Evolutionary conservation across 2,888 invertebrate genomes (phyloP), one percentile per base, ranked within the genome.

Genomic region (Lapara coniferarum): DNA sequence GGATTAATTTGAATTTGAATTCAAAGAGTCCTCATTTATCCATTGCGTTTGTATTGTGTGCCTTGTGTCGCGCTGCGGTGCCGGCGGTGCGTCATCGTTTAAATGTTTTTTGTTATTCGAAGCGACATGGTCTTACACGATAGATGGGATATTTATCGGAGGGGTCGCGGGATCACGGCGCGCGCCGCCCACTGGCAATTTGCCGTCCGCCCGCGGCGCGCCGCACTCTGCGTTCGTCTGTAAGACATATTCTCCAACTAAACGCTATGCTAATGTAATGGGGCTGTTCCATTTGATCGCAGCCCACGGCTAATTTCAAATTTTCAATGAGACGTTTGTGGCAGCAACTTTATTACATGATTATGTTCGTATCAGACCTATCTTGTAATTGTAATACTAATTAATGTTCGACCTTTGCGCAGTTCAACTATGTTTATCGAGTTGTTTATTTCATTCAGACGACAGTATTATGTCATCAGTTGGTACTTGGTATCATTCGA

Each of bases 261-360:
- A 91, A 91, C 87, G 89, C 90, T 92, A 92, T 93, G 92, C 90
- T 92, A 92, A 93, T 92, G 87, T 91, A 90, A 91, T 91, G 89
- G 90, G 81, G 84, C 88, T 25, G 25, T 25, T 86, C 88, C 87
- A 89, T 90, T 91, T 90, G 90, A 91, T 90, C 90, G 83, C 88
- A 83, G 89, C 92, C 90, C 88, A 90, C 90, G 88, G 89, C 85
- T 85, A 84, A 89, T 88, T 88, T 90, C 84, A 86, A 91, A 91
- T 89, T 87, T 90, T 90, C 91, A 91, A 91, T 91, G 89, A 89
- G 88, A 86, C 86, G 85, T 88, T 85, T 85, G 85, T 86, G 85
- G 85, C 86, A 83, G 86, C 83, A 82, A 83, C 85, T 87, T 89
- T 88, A 88, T 88, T 86, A 85, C 80, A 83, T 84, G 81, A 88